Evolutionary conservation across 2,888 invertebrate genomes (phyloP).

Genomic region (Philaethria dido): DNA sequence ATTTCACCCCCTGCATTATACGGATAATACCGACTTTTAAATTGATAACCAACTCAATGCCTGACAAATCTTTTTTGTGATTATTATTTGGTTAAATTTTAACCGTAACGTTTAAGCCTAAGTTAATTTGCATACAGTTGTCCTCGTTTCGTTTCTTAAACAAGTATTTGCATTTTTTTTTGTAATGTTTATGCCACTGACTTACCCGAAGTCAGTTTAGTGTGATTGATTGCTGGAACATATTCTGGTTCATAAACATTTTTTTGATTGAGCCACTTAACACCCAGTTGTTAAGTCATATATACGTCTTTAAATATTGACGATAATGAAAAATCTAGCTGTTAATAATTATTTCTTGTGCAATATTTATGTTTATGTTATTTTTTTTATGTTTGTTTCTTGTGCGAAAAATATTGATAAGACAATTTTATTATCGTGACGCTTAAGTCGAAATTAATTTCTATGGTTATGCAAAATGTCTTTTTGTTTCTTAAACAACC

Average conservation of each 20-base stretch:
- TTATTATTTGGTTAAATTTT: slow-evolving; percentile 78
- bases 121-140: slow-evolving; percentile 55
- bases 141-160: slow-evolving; percentile 21
- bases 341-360: too few species aligned
- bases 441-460: too few species aligned
- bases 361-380: too few species aligned
- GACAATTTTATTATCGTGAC: too few species aligned
- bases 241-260: slow-evolving; percentile 64
- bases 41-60: slow-evolving; percentile 78
- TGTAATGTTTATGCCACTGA: slow-evolving; percentile 63
- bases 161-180: slow-evolving; percentile 62
- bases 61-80: slow-evolving; percentile 65
- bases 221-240: slow-evolving; percentile 68
- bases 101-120: slow-evolving; percentile 75
- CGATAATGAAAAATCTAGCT: too few species aligned
- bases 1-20: slow-evolving; percentile 74
- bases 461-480: too few species aligned
- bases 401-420: too few species aligned
- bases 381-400: too few species aligned
- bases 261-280: slow-evolving; percentile 13
- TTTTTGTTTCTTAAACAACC: too few species aligned
- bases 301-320: background rate
- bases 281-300: background rate
- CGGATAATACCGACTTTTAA: slow-evolving; percentile 79
- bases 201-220: slow-evolving; percentile 59